Evolutionary conservation across 1,140 invertebrate genomes (phyloP).

Genomic region (Polypedilum vanderplanki): DNA sequence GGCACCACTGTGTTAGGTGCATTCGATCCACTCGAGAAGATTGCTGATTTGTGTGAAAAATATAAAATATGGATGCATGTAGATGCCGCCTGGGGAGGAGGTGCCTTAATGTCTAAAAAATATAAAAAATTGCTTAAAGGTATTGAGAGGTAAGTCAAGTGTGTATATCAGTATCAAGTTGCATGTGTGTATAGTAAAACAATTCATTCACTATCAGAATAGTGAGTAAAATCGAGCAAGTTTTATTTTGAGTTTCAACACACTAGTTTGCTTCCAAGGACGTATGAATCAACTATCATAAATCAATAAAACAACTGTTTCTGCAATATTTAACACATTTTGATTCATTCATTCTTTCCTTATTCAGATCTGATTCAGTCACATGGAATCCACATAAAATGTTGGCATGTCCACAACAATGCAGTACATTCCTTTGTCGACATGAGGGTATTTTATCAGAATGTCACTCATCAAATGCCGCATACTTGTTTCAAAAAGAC

Average conservation of each 20-base stretch:
- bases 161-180: background rate
- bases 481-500: constrained; percentile 92
- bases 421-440: constrained; percentile 72
- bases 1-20: constrained; percentile 62
- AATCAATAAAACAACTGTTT: background rate
- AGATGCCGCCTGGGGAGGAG: constrained; percentile 83
- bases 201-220: background rate
- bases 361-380: constrained; percentile 75
- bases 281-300: background rate
- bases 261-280: background rate
- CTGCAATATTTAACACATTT: background rate
- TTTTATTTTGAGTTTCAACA: background rate
- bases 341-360: background rate
- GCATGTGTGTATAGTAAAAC: background rate
- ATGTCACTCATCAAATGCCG: constrained; percentile 63
- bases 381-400: constrained; percentile 94
- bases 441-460: constrained; percentile 60
- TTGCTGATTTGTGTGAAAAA: constrained; percentile 74
- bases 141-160: constrained; percentile 55
- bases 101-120: constrained; percentile 75
- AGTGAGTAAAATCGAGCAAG: too few species aligned
- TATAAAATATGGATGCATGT: constrained; percentile 90
- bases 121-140: constrained; percentile 71
- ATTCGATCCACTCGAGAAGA: constrained; percentile 77
- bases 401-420: constrained; percentile 82